These are phyloP conservation scores for Neuroscelio doddi DNA, from an alignment of 2,888 invertebrate species.

Conservation along the genomic window DNA sequence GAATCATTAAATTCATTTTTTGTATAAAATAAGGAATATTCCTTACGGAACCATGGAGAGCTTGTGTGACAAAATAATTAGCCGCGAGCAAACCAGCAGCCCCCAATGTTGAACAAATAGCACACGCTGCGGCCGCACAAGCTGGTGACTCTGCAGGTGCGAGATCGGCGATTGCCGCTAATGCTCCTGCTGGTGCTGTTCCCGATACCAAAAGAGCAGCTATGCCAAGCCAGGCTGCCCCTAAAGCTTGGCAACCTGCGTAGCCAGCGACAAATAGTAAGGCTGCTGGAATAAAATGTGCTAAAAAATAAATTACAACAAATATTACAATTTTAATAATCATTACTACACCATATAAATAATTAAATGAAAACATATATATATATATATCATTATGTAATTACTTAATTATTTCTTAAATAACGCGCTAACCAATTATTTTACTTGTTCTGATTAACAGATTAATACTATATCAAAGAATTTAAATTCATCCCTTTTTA, in stretches of 20 bases:
- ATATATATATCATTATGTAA: too few species aligned
- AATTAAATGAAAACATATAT: too few species aligned
- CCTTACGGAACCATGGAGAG: slow-evolving; percentile 75
- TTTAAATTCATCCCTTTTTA: too few species aligned
- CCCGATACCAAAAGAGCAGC: slow-evolving; percentile 76
- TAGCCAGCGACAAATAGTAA: slow-evolving; percentile 76
- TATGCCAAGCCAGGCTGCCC: slow-evolving; percentile 75
- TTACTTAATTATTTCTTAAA: too few species aligned
- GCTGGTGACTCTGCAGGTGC: slow-evolving; percentile 73
- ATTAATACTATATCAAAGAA: too few species aligned
- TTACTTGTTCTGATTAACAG: too few species aligned
- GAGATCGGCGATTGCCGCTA: slow-evolving; percentile 76
- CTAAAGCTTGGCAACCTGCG: slow-evolving; percentile 76
- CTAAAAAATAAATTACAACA: too few species aligned
- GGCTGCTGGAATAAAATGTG: slow-evolving; percentile 76
- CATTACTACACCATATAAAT: too few species aligned
- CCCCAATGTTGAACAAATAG: slow-evolving; percentile 75
- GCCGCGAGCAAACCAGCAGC: slow-evolving; percentile 75
- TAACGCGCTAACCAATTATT: too few species aligned
- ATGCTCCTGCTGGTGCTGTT: slow-evolving; percentile 76
- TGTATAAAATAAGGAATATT: too few species aligned
- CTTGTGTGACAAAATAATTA: slow-evolving; percentile 76
- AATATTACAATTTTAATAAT: too few species aligned
- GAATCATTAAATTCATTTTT: too few species aligned
- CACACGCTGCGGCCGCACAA: slow-evolving; percentile 69